These are phyloP conservation scores for Lucifuga dentata DNA, from an alignment of 2,113 vertebrate species.

Conservation along the genomic window DNA sequence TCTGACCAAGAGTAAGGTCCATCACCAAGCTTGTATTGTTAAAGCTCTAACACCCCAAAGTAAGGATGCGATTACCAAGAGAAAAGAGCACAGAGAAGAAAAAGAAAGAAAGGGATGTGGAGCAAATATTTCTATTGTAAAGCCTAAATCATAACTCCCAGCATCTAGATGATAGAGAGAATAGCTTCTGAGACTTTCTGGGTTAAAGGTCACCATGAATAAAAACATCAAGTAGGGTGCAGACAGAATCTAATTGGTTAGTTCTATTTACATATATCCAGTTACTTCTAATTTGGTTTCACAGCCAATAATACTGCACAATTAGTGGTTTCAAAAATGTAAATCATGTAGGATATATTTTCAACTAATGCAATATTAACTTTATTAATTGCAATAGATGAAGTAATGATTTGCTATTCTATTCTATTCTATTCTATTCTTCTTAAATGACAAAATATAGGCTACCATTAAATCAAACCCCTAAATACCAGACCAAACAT, in stretches of 20 bases:
- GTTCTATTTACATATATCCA: no score
- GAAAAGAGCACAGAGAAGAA: not conserved
- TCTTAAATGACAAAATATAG: no score
- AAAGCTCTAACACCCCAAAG: slow-evolving; percentile 28
- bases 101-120: not conserved
- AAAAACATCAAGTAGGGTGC: not conserved
- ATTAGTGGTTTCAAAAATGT: not conserved
- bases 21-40: not conserved
- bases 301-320: not conserved
- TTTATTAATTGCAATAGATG: no score
- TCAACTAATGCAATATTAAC: no score
- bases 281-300: no score
- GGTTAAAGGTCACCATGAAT: not conserved
- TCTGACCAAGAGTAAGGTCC: slow-evolving; percentile 34
- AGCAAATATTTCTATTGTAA: slow-evolving; percentile 24
- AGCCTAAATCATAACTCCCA: no score
- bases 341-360: no score
- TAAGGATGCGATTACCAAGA: slow-evolving; percentile 32
- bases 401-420: no score
- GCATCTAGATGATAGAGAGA: not conserved
- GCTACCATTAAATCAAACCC: not conserved
- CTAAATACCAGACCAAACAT: not conserved
- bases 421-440: no score
- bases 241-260: not conserved
- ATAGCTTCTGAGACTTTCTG: not conserved